A percentile compares a stretch with the other conserved stretches of the same genome.
phyloP scores from a whole-genome alignment of 2,888 invertebrate genomes.

The Euclidia mi region DNA sequence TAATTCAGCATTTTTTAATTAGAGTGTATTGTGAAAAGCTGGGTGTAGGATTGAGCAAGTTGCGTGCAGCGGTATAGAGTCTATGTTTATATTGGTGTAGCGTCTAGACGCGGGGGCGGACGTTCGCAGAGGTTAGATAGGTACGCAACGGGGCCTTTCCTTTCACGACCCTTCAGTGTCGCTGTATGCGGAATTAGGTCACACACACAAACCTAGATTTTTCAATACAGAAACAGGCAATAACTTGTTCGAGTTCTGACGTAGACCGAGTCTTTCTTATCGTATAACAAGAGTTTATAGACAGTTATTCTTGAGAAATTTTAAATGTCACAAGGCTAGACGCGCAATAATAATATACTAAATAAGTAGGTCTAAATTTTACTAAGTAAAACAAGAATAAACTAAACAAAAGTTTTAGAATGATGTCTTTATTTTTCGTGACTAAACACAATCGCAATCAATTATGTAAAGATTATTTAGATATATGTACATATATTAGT shows the following conservation, averaged over 20 bases:
- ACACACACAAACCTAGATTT: slow-evolving; percentile 47
- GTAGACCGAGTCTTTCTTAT: not conserved
- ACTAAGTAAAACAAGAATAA: too few species aligned
- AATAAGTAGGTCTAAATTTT: too few species aligned
- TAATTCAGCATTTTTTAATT: not conserved
- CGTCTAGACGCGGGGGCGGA: slow-evolving; percentile 83
- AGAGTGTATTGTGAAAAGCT: slow-evolving; percentile 5
- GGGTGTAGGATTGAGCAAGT: slow-evolving; percentile 30
- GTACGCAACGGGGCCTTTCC: slow-evolving; percentile 54
- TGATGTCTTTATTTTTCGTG: too few species aligned
- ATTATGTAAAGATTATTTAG: too few species aligned
- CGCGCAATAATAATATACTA: too few species aligned
- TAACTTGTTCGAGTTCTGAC: not conserved
- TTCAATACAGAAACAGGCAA: slow-evolving; percentile 13
- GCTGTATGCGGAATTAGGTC: slow-evolving; percentile 61
- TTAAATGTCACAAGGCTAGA: too few species aligned
- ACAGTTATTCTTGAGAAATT: too few species aligned
- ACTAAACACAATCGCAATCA: too few species aligned
- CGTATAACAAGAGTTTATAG: not conserved
- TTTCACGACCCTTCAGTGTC: slow-evolving; percentile 58
- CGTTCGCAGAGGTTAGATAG: slow-evolving; percentile 65
- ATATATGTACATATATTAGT: too few species aligned
- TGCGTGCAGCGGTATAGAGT: slow-evolving; percentile 53
- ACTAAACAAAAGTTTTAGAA: too few species aligned
- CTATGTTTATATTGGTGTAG: slow-evolving; percentile 53